Conservation (phyloP, 2,113 vertebrate species). For the Ailurus styani region DNA sequence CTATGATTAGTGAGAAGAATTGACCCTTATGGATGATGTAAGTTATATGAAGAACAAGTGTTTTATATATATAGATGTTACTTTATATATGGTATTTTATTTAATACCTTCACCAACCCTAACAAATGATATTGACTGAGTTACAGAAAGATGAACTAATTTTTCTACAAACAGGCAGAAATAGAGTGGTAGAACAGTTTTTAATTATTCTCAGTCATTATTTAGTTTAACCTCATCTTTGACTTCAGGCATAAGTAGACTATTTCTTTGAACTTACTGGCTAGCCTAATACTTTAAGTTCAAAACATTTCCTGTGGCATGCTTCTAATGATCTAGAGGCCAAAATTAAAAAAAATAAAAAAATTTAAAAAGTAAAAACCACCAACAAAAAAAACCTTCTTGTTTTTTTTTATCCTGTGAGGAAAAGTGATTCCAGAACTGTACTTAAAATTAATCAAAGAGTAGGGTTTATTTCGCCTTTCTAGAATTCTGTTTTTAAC, state of each 20-base stretch:
- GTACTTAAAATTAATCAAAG: not conserved
- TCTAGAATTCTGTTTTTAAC: not conserved
- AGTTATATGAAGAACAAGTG: not conserved
- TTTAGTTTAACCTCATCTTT: not conserved
- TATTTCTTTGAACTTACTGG: not conserved
- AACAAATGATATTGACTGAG: not conserved
- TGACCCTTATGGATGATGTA: not conserved
- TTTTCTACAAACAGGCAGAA: not conserved
- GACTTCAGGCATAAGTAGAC: not conserved
- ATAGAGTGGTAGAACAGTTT: not conserved
- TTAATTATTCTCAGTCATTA: not conserved
- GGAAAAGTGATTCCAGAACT: not conserved
- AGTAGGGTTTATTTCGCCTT: not conserved
- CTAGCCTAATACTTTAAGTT: not conserved
- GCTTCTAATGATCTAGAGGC: not conserved
- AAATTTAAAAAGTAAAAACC: too few species aligned
- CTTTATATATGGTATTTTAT: not conserved
- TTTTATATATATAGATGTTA: not conserved
- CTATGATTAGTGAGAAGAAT: not conserved
- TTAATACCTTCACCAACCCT: not conserved
- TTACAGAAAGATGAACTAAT: not conserved
- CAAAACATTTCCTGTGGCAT: not conserved
- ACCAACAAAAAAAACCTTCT: too few species aligned
- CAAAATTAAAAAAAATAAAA: conserved; percentile 10
- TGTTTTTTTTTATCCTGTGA: not conserved